Evolutionary conservation across 2,797 vertebrate genomes (phyloP), one percentile per base, ranked within the genome.

Genomic region (Prunella strophiata): DNA sequence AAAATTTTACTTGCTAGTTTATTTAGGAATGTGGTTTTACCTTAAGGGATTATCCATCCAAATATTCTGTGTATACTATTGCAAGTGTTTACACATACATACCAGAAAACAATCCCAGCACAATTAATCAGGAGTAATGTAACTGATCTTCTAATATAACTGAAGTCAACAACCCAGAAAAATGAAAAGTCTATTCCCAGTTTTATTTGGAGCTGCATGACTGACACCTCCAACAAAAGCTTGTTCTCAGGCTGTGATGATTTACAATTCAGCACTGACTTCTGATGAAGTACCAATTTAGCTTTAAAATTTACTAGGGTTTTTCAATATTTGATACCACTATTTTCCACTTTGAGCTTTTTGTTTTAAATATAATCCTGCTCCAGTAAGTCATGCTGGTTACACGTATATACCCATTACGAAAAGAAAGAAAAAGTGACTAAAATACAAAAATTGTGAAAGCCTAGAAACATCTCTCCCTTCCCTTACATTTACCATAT

Each of bases 361-460:
- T 77, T 89, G 10, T 57, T 85, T 86, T 71, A 62, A 61, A 66
- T 40, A 16, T 50, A 88, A 50, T 23, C 5, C 17, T 2, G 1
- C 40, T 21, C 38, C 7, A 5, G 23, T 59, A 68, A 79, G 3
- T 43, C 51, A 34, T 45, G 26, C 15, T 84, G 23, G 12, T 32
- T 81, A 40, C 5, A 0, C 2, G 1, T 21, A n/a, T 10, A 45
- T 43, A 81, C 1, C 2, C 3, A 4, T 9, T 29, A 43, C 3
- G 1, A 80, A 71, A 61, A 76, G 23, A 74, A 75, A 63, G 32
- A 32, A 82, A 71, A 70, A 71, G 1, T 10, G 0, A 54, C 58
- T 48, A 38, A 20, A 92, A 62, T 7, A 9, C 78, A 80, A 27
- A 72, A 51, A 62, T 30, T 75, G 7, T 42, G 30, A 50, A 95